Evolutionary conservation across 2,113 vertebrate genomes (phyloP).

Genomic region (Okapia johnstoni): DNA sequence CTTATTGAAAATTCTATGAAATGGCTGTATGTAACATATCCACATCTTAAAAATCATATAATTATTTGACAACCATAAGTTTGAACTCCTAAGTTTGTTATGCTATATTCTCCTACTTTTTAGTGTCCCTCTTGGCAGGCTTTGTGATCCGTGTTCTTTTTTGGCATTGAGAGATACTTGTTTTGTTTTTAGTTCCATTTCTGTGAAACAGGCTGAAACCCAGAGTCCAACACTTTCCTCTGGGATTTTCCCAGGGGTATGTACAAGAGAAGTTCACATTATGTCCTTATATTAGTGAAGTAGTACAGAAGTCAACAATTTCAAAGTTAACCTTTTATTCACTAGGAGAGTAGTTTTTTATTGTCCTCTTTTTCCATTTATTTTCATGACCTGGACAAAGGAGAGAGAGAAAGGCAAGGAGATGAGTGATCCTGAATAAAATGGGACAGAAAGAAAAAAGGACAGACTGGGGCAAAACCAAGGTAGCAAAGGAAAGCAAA

Average conservation of each 20-base stretch:
- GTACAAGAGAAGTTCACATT: neutral
- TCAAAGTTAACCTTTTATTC: slow-evolving; percentile 33
- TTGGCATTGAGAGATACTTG: neutral
- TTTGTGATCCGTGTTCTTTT: neutral
- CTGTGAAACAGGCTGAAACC: neutral
- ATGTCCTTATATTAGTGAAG: neutral
- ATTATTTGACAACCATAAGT: neutral
- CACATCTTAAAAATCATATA: neutral
- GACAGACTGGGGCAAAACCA: neutral
- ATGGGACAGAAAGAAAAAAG: neutral
- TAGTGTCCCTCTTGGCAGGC: neutral
- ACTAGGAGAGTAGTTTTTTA: neutral
- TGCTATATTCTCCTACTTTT: neutral
- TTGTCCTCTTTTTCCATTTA: neutral
- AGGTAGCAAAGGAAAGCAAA: neutral
- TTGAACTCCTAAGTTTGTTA: neutral
- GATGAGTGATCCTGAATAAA: neutral
- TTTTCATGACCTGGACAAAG: neutral
- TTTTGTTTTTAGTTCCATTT: slow-evolving; percentile 38
- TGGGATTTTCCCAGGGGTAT: neutral
- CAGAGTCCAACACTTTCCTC: neutral
- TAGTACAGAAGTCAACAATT: neutral
- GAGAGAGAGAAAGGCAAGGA: neutral
- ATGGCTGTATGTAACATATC: neutral
- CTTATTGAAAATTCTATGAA: neutral